A percentile compares a stretch with the other conserved stretches of the same genome.
phyloP scores from a whole-genome alignment of 1,140 invertebrate species.

The Sogatella furcifera region DNA sequence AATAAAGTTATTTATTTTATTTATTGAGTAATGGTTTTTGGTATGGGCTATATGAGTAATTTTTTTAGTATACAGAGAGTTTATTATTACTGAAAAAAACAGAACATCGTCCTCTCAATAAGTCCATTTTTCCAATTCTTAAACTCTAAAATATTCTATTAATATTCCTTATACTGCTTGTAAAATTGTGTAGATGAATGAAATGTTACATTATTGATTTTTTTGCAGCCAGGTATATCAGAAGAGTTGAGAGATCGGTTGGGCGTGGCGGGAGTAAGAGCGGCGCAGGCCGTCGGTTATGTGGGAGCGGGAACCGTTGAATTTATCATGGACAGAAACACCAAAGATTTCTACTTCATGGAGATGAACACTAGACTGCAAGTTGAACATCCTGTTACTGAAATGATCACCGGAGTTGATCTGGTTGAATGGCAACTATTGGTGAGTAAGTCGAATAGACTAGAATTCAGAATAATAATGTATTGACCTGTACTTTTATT shows the following conservation, averaged over 20 bases:
- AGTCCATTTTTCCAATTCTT: too few species aligned
- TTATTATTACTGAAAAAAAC: too few species aligned
- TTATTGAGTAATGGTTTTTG: too few species aligned
- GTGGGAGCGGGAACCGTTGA: constrained; percentile 95
- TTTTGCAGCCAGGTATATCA: constrained; percentile 62
- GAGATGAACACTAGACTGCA: constrained; percentile 96
- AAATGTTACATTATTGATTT: too few species aligned
- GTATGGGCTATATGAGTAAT: too few species aligned
- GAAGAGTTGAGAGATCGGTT: constrained; percentile 61
- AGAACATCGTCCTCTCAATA: too few species aligned
- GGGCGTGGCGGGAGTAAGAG: constrained; percentile 82
- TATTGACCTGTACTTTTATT: too few species aligned
- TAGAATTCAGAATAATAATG: background rate
- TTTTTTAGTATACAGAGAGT: too few species aligned
- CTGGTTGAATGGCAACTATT: constrained; percentile 95
- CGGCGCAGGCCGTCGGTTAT: constrained; percentile 85
- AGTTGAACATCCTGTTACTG: constrained; percentile 96
- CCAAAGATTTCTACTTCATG: constrained; percentile 95
- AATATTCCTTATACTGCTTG: too few species aligned
- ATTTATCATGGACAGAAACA: constrained; percentile 75
- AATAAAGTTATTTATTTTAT: too few species aligned
- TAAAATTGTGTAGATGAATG: too few species aligned
- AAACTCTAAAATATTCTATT: too few species aligned
- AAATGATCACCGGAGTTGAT: constrained; percentile 90
- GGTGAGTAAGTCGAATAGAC: constrained; percentile 30